A percentile compares a stretch with the other conserved stretches of the same genome.
phyloP scores from a whole-genome alignment of 2,113 vertebrate genomes.

The Hystrix brachyura region DNA sequence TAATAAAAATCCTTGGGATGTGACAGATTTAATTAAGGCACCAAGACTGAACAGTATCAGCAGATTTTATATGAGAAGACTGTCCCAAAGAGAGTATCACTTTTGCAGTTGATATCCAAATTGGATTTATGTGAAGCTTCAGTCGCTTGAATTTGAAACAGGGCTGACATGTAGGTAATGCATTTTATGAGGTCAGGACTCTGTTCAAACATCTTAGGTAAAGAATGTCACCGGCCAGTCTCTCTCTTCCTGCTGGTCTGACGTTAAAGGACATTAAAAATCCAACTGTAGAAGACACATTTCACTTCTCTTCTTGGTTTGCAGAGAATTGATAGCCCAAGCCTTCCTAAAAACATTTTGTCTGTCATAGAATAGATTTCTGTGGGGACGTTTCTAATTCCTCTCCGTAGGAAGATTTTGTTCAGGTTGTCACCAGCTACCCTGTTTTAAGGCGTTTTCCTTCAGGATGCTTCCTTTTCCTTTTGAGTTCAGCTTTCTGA shows the following conservation, averaged over 20 bases:
- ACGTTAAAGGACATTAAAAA: not conserved
- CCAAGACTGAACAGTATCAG: slow-evolving; percentile 69
- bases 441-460: not conserved
- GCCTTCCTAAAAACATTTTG: not conserved
- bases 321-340: not conserved
- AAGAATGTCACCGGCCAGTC: slow-evolving; percentile 42
- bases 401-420: slow-evolving; percentile 5
- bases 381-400: not conserved
- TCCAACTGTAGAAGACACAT: not conserved
- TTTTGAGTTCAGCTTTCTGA: slow-evolving; percentile 14
- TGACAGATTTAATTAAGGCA: slow-evolving; percentile 73
- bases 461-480: not conserved
- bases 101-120: slow-evolving; percentile 64
- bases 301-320: not conserved
- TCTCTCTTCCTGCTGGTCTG: not conserved
- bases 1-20: slow-evolving; percentile 70
- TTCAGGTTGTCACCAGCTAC: slow-evolving; percentile 13
- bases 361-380: not conserved
- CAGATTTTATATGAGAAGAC: slow-evolving; percentile 68
- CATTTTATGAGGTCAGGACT: slow-evolving; percentile 44
- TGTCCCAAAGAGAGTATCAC: slow-evolving; percentile 75
- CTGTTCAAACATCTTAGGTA: slow-evolving; percentile 34
- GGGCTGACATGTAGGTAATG: slow-evolving; percentile 51
- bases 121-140: slow-evolving; percentile 54
- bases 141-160: slow-evolving; percentile 67